Percentiles rank a stretch among this genome's conserved stretches.
These are phyloP conservation scores for Aplysina aerophoba DNA, from an alignment of 37 sponge, comb jelly and placozoan species.

Conservation along the genomic window DNA sequence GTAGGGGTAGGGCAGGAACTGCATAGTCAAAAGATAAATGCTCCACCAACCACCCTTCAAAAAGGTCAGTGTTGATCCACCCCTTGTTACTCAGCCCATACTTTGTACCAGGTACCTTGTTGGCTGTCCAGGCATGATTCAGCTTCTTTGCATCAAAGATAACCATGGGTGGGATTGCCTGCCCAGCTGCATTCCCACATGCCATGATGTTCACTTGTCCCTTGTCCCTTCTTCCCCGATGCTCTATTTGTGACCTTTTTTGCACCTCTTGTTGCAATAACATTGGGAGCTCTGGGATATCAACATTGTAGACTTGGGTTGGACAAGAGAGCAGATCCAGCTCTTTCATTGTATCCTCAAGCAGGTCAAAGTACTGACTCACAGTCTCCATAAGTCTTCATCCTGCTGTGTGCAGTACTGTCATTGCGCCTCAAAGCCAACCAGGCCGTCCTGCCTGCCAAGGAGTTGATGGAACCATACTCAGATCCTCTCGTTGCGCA, in stretches of 20 bases:
- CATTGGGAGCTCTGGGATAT: slow-evolving; percentile 9
- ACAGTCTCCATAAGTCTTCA: no score
- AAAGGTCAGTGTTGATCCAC: slow-evolving; percentile 56
- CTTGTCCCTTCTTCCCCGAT: slow-evolving; percentile 50
- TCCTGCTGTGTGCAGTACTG: slow-evolving; percentile 38
- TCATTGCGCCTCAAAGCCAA: slow-evolving; percentile 42
- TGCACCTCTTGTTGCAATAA: slow-evolving; percentile 5
- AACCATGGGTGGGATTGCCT: slow-evolving; percentile 51
- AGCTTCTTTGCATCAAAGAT: slow-evolving; percentile 45
- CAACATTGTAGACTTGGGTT: slow-evolving; percentile 50
- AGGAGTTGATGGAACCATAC: slow-evolving; percentile 42
- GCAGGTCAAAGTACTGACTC: no score
- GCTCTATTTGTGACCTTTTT: slow-evolving; percentile 30
- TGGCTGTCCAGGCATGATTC: slow-evolving; percentile 39
- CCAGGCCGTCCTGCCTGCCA: slow-evolving; percentile 4
- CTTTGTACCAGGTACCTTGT: slow-evolving; percentile 59
- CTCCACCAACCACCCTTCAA: slow-evolving; percentile 57
- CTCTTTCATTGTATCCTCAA: slow-evolving; percentile 21
- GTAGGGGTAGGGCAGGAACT: slow-evolving; percentile 48
- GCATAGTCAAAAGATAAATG: slow-evolving; percentile 58
- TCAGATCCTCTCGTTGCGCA: slow-evolving; percentile 1
- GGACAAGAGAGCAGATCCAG: slow-evolving; percentile 46
- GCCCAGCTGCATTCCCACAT: slow-evolving; percentile 58
- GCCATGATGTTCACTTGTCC: slow-evolving; percentile 47
- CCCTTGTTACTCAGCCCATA: slow-evolving; percentile 62